A percentile compares a stretch with the other conserved stretches of the same genome.
Conservation (phyloP, 2,113 vertebrate genomes). For the Pachycephala philippinensis region DNA sequence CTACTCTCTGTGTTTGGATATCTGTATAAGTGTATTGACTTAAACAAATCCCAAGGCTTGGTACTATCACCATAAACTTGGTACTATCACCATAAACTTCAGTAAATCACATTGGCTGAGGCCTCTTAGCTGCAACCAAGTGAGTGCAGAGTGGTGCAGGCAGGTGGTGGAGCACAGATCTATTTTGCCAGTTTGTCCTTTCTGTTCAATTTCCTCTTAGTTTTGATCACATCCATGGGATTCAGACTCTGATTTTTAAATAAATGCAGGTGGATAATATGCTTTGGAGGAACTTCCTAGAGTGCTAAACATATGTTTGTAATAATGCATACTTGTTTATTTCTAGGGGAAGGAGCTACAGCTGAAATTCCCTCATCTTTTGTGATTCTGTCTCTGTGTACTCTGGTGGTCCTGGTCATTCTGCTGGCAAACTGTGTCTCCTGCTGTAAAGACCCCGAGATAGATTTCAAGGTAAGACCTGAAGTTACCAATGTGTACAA, state of each 20-base stretch:
- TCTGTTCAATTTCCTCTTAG: not conserved
- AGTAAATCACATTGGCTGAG: not conserved
- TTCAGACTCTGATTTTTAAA: not conserved
- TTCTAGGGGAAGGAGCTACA: slow-evolving; percentile 67
- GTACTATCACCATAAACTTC: not conserved
- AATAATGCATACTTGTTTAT: not conserved
- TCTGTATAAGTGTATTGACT: not conserved
- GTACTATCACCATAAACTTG: too few species aligned
- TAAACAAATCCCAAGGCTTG: not conserved
- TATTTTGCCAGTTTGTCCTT: not conserved
- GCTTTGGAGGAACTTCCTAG: not conserved
- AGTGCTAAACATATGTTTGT: not conserved
- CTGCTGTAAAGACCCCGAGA: slow-evolving; percentile 95
- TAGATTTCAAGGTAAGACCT: slow-evolving; percentile 93
- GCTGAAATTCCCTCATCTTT: slow-evolving; percentile 71
- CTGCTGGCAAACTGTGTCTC: slow-evolving; percentile 87
- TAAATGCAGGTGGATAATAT: not conserved
- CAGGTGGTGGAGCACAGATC: not conserved
- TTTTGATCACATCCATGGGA: not conserved
- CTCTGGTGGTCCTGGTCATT: slow-evolving; percentile 79
- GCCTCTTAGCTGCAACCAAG: not conserved
- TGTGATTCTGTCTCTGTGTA: slow-evolving; percentile 80
- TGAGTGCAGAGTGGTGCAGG: not conserved
- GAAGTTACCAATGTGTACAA: not conserved
- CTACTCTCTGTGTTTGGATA: not conserved